Conservation (phyloP, 2,113 vertebrate species). For the Atrichornis clamosus region DNA sequence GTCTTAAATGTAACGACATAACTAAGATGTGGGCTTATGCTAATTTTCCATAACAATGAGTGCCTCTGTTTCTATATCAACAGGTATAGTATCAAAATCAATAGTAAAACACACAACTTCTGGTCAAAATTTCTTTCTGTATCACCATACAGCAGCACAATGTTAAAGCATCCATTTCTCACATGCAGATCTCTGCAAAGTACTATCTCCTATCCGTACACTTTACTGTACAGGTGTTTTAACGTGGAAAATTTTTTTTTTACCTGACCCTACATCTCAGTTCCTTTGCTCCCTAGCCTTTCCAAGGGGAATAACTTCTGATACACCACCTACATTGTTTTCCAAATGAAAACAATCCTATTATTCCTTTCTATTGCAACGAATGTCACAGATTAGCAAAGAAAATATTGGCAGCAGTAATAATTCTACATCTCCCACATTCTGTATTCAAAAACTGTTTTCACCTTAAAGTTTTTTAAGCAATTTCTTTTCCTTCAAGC, state of each 20-base stretch:
- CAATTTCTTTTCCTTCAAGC: background rate
- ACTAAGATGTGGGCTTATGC: rapidly evolving
- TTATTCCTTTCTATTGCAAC: background rate
- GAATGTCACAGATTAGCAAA: background rate
- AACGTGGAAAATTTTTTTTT: background rate
- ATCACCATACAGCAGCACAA: background rate
- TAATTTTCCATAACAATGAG: background rate
- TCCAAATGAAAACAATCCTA: background rate
- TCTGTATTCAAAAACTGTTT: background rate
- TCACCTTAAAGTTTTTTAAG: background rate
- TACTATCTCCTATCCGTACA: background rate
- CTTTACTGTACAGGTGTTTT: background rate
- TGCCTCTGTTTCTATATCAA: background rate
- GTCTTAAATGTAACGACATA: background rate
- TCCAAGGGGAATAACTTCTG: background rate
- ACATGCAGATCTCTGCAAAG: background rate
- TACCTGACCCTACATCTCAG: background rate
- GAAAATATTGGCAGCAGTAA: background rate
- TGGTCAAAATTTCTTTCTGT: background rate
- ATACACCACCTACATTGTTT: background rate
- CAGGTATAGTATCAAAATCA: background rate
- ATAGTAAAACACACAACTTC: background rate
- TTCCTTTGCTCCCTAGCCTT: background rate
- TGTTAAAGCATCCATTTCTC: background rate
- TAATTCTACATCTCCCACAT: background rate